Conservation (phyloP, 2,888 invertebrate species). For the Theretra japonica region DNA sequence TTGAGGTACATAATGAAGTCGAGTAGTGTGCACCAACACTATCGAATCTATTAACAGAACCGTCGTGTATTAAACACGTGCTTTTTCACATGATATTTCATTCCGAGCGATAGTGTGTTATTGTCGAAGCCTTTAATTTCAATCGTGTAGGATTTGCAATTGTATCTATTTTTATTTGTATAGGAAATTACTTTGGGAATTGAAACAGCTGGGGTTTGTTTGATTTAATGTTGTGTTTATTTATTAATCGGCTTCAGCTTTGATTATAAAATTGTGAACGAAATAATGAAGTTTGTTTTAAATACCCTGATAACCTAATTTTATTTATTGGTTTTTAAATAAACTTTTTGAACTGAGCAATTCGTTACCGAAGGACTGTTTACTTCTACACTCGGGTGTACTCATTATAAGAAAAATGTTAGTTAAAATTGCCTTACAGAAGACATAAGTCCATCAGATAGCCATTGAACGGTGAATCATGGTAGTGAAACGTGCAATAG, state of each 20-base stretch:
- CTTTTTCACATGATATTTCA: conserved; percentile 17
- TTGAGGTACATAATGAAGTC: no score
- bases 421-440: no score
- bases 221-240: background rate
- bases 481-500: conserved; percentile 14
- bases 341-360: no score
- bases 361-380: no score
- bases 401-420: no score
- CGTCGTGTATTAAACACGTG: conserved; percentile 9
- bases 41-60: conserved; percentile 3
- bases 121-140: conserved; percentile 10
- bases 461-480: conserved; percentile 5
- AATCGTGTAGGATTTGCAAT: conserved; percentile 5
- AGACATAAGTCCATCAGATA: no score
- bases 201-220: conserved; percentile 2
- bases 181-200: conserved; percentile 16
- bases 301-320: no score
- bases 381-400: no score
- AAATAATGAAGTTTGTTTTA: no score
- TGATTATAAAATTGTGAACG: no score
- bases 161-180: conserved; percentile 10
- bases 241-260: background rate
- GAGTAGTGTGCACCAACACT: background rate
- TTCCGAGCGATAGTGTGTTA: conserved; percentile 14
- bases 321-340: no score